Evolutionary conservation across 2,797 vertebrate genomes (phyloP).

Genomic region (Telmatherina bonti): DNA sequence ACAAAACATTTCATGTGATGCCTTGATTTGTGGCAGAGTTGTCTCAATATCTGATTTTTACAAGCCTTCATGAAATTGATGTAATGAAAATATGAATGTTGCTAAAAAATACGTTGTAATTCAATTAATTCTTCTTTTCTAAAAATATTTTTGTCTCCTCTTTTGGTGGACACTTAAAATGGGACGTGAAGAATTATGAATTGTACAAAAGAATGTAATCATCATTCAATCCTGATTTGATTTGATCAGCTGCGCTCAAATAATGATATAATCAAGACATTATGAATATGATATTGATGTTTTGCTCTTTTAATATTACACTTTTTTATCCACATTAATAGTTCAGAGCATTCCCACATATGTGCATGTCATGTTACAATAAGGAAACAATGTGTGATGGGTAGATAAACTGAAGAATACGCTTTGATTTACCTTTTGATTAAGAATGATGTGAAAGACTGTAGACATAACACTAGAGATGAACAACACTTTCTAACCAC

Average conservation of each 20-base stretch:
- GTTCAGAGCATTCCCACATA: neutral
- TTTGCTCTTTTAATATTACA: neutral
- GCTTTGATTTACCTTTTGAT: neutral
- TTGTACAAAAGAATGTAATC: neutral
- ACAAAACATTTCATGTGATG: neutral
- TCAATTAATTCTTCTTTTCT: neutral
- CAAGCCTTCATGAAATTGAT: neutral
- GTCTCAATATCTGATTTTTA: neutral
- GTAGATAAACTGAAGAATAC: neutral
- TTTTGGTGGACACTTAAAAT: neutral
- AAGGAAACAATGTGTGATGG: neutral
- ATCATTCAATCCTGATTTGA: neutral
- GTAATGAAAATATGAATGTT: neutral
- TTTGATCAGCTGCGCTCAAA: neutral
- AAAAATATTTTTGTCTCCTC: no score
- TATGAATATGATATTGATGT: neutral
- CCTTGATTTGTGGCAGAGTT: neutral
- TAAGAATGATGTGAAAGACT: neutral
- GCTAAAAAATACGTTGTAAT: neutral
- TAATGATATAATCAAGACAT: neutral
- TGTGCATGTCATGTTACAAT: no score
- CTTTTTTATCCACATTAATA: neutral
- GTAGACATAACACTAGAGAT: neutral
- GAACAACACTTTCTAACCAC: constrained; percentile 16
- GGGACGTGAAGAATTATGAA: neutral